Evolutionary conservation across 2,797 vertebrate species (phyloP).

Genomic region (Hippocampus kuda): DNA sequence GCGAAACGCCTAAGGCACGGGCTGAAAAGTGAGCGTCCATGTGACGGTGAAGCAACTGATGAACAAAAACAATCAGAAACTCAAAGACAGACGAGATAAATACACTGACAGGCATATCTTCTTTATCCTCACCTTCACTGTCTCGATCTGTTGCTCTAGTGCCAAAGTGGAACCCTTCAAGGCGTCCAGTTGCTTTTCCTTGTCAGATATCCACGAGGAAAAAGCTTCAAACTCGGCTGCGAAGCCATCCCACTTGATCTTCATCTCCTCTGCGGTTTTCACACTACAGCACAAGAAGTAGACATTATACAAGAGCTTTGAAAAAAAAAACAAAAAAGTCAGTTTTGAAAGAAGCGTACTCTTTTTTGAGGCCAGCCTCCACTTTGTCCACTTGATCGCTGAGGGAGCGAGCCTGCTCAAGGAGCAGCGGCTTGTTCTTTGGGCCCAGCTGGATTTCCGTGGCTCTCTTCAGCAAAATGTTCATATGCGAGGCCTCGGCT

Average conservation of each 20-base stretch:
- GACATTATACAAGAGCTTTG: not conserved
- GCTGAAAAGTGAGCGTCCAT: too few species aligned
- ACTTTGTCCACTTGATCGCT: conserved; percentile 79
- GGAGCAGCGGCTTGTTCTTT: conserved; percentile 76
- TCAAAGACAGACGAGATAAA: not conserved
- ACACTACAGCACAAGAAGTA: conserved; percentile 64
- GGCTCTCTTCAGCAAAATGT: conserved; percentile 79
- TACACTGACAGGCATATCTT: not conserved
- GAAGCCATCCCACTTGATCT: conserved; percentile 85
- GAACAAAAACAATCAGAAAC: too few species aligned
- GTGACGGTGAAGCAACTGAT: too few species aligned
- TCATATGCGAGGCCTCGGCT: conserved; percentile 75
- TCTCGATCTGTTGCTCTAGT: conserved; percentile 75
- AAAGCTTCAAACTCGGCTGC: conserved; percentile 79
- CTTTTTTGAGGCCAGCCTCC: conserved; percentile 78
- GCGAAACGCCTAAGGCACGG: too few species aligned
- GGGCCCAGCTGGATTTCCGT: conserved; percentile 84
- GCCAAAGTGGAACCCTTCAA: conserved; percentile 71
- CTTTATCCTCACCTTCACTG: conserved; percentile 71
- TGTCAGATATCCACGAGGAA: conserved; percentile 85
- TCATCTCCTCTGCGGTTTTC: conserved; percentile 84
- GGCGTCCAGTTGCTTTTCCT: conserved; percentile 78
- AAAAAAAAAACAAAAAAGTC: not conserved
- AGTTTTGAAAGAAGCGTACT: conserved; percentile 64
- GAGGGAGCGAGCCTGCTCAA: conserved; percentile 74